Evolutionary conservation across 2,797 vertebrate species (phyloP).

Genomic region (Periophthalmus magnuspinnatus): DNA sequence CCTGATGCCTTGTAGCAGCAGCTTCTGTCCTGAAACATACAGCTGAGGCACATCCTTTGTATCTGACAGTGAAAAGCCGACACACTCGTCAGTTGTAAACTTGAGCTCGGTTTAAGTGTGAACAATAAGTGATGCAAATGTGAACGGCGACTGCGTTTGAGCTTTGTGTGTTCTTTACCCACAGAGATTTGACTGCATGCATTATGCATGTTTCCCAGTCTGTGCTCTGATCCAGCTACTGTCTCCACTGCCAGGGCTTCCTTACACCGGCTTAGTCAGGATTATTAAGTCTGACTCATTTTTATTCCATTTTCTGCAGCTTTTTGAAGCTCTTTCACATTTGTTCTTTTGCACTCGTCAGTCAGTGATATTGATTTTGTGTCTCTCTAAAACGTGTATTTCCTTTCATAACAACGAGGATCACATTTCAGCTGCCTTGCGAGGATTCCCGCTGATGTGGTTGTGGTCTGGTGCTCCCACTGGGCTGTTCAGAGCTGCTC

Average conservation of each 20-base stretch:
- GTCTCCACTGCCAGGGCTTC: conserved; percentile 71
- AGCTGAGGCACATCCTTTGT: conserved; percentile 36
- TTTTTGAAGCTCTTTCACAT: conserved; percentile 64
- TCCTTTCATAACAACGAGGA: conserved; percentile 63
- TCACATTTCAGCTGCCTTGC: conserved; percentile 55
- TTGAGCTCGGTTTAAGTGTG: conserved; percentile 44
- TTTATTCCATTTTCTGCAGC: conserved; percentile 75
- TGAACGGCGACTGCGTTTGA: conserved; percentile 19
- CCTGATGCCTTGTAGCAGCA: conserved; percentile 71
- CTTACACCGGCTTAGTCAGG: conserved; percentile 74
- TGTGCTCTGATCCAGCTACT: conserved; percentile 73
- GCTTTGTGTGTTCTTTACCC: conserved; percentile 35
- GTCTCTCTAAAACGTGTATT: conserved; percentile 63
- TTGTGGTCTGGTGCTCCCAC: conserved; percentile 51
- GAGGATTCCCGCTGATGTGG: conserved; percentile 59
- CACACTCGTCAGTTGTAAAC: conserved; percentile 27
- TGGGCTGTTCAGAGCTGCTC: conserved; percentile 38
- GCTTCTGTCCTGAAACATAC: conserved; percentile 48
- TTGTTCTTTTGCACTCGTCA: conserved; percentile 66
- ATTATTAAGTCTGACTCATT: conserved; percentile 82
- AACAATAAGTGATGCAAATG: conserved; percentile 65
- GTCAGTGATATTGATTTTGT: conserved; percentile 69
- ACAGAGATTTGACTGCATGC: conserved; percentile 68
- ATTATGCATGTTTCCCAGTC: conserved; percentile 76
- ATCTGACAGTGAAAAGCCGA: conserved; percentile 36